These are phyloP conservation scores for Silvanus unidentatus DNA, from an alignment of 2,888 invertebrate species.

Conservation along the genomic window DNA sequence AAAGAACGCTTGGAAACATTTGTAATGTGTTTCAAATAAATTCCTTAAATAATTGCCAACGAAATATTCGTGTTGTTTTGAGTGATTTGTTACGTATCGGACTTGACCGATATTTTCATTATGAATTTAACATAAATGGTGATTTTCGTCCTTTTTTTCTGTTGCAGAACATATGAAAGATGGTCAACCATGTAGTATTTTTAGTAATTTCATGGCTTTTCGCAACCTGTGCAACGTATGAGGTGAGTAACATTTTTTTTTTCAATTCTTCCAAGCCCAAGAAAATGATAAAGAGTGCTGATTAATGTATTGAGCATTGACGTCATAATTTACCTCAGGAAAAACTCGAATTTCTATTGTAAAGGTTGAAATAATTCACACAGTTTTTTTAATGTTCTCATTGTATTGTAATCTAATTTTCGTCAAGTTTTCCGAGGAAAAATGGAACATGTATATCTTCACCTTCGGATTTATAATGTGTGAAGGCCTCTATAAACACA, in stretches of 20 bases:
- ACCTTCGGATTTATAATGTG: constrained; percentile 1
- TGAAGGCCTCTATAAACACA: constrained; percentile 1
- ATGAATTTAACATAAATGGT: background rate
- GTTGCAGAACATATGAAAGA: constrained; percentile 30
- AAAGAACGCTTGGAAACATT: too few relatives aligned
- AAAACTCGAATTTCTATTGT: background rate
- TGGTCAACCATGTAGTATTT: constrained; percentile 45
- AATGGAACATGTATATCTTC: background rate
- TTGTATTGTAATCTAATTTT: too few relatives aligned
- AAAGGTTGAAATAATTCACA: too few relatives aligned
- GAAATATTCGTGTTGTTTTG: background rate
- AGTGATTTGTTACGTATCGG: background rate
- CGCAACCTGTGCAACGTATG: constrained; percentile 26
- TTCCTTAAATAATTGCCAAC: background rate
- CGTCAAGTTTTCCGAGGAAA: background rate
- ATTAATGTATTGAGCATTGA: background rate
- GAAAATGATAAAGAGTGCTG: background rate
- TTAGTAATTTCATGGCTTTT: constrained; percentile 37
- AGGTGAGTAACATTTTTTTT: constrained; percentile 22
- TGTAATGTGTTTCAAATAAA: background rate
- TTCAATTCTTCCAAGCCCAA: constrained; percentile 2
- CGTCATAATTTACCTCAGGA: background rate
- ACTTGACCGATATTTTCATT: background rate
- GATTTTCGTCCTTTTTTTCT: constrained; percentile 26
- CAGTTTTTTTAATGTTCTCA: too few relatives aligned